Base-by-base conservation (phyloP, 2,888 invertebrate species). In the Hipparchia semele region DNA sequence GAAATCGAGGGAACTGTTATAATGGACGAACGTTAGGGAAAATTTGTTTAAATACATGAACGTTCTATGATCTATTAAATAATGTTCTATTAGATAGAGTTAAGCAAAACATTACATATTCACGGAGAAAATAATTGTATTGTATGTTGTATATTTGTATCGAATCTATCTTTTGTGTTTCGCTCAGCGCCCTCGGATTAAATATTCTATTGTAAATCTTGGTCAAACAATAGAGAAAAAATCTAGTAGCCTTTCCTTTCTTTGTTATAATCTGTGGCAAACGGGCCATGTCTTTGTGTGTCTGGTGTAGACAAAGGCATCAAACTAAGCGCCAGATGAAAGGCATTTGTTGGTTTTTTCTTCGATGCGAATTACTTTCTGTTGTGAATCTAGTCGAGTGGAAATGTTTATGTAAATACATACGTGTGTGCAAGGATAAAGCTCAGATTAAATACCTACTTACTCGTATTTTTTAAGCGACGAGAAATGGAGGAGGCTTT, bases 281-380 rank as follows among this genome's bases (percentile, higher is more conserved):
- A 72, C 73, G 72, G 73, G 68, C 75, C 72, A 74, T 62, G 65
- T 72, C 73, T 76, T 76, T 77, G 73, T 75, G 65, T 71, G 66
- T 71, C 54, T 72, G 45, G 61, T 45, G 77, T 73, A 80, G 76
- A 81, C 80, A 80, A 86, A 83, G 81, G 81, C 81, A 81, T 80
- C 80, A 84, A 82, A 82, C 81, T 81, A 80, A 82, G 83, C 81
- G 85, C 81, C 82, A 78, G 78, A 73, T 73, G 73, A 78, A 77
- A 72, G 68, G 76, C 66, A 75, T 76, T 78, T 72, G 73, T 74
- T 73, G 68, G 68, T 68, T 76, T 74, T 76, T 75, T 73, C 71
- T 51, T 46, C 51, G 59, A 46, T 53, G 67, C 62, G 76, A 78
- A 74, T 72, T 76, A 76, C 75, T 78, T 77, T 76, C 77, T 56